Base-by-base conservation (phyloP, 2,797 vertebrate species). In the Esox masquinongy region DNA sequence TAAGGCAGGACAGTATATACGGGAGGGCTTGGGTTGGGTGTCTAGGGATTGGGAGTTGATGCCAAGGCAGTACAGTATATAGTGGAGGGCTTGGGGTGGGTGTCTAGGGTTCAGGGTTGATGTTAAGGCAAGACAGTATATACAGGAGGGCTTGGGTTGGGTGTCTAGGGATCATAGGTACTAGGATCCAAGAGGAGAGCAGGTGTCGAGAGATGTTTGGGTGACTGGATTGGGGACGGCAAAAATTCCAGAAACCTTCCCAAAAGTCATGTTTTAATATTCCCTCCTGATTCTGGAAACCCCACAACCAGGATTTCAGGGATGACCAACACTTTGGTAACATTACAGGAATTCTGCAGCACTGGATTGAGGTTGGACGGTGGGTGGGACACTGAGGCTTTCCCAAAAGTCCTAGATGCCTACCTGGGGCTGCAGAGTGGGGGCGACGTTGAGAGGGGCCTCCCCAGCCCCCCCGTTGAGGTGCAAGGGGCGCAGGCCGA, bases 361-460 rank as follows among this genome's bases (percentile, higher is more conserved):
- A 51, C 16, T 51, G 81, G 88, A 53, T 73, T 47, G 69, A 61
- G 51, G 15, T 67, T 63, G 66, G 74, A 79, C 74, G 81, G 75
- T 73, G 77, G 80, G 82, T 83, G 68, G 83, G 67, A 85, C 88
- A 90, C 81, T 39, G 79, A 83, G 84, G 77, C 84, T 79, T 67
- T 76, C 70, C 86, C n/a, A 89, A 88, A 82, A 53, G 84, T 78
- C 90, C 89, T 83, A 83, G 84, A 81, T 81, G 93, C 92, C 85
- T 94, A 96, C 95, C 95, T 95, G 95, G 39, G 92, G 89, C 89
- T 93, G 94, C 77, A 95, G 92, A 85, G 93, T 88, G 90, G 91
- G 92, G 86, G 94, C 89, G 82, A 93, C 87, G 89, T 70, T 86
- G 86, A 93, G 89, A 85, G 88, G 19, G n/a, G 53, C 53, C 53